Evolutionary conservation across 1,140 invertebrate species (phyloP).

Genomic region (Littorina saxatilis): DNA sequence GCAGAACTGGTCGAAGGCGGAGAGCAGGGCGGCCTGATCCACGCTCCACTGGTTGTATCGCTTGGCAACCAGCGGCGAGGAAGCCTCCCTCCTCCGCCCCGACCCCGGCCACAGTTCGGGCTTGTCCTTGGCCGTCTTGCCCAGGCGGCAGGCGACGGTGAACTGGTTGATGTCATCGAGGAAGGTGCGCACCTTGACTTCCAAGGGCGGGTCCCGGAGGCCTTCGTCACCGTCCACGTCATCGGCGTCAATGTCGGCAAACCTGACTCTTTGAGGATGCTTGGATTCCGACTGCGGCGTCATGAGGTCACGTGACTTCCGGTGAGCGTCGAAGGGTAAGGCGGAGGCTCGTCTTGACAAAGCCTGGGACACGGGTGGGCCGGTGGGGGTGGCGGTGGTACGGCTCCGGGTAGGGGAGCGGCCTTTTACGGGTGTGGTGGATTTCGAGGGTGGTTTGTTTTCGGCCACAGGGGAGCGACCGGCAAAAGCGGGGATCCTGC

Average conservation of each 20-base stretch:
- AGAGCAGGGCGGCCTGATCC: conserved; percentile 18
- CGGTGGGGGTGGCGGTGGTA: not conserved
- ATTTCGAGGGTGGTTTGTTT: not conserved
- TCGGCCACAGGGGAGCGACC: not conserved
- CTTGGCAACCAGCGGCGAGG: conserved; percentile 27
- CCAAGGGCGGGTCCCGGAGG: conserved; percentile 5
- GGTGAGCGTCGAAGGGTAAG: not conserved
- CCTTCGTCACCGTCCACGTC: not conserved
- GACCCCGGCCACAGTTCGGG: not conserved
- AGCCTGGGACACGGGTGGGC: no score
- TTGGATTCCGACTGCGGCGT: not conserved
- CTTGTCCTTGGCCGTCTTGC: conserved; percentile 1
- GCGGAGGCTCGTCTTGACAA: not conserved
- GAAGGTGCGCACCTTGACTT: conserved; percentile 28
- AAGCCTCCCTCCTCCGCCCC: not conserved
- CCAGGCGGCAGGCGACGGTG: conserved; percentile 1
- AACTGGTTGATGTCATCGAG: conserved; percentile 33
- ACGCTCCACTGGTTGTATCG: conserved; percentile 21
- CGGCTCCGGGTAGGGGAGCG: not conserved
- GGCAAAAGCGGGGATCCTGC: not conserved
- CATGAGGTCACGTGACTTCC: not conserved
- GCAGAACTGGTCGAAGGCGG: conserved; percentile 57
- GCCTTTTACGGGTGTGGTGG: not conserved
- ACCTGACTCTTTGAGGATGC: not conserved
- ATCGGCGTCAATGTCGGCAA: not conserved